These are phyloP conservation scores for Melieria picta DNA, from an alignment of 2,888 invertebrate species.

Conservation along the genomic window DNA sequence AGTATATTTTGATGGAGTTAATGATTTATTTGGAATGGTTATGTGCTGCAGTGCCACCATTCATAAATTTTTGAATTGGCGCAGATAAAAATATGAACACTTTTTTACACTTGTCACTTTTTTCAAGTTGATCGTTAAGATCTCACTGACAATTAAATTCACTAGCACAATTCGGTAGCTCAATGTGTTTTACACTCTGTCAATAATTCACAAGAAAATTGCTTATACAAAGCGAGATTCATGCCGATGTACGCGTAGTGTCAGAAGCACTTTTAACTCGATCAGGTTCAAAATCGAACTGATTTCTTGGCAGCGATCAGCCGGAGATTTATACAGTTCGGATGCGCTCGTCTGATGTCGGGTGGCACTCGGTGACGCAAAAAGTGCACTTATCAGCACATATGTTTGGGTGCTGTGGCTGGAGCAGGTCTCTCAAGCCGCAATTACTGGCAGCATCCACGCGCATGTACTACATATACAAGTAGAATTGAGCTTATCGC, in stretches of 20 bases:
- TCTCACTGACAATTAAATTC: not conserved
- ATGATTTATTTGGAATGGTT: not conserved
- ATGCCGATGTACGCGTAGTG: not conserved
- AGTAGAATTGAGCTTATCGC: too few relatives aligned
- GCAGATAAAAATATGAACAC: not conserved
- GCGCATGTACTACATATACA: too few relatives aligned
- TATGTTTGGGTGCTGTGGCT: not conserved
- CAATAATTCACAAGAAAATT: not conserved
- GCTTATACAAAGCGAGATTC: constrained; percentile 8
- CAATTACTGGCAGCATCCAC: too few relatives aligned
- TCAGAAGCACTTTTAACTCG: not conserved
- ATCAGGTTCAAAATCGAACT: constrained; percentile 29
- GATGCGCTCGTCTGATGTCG: not conserved
- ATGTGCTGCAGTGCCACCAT: constrained; percentile 38
- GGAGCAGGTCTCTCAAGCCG: not conserved
- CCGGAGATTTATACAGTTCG: constrained; percentile 19
- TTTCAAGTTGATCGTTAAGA: constrained; percentile 7
- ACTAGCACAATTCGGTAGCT: not conserved
- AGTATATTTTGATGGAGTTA: not conserved
- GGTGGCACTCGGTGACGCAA: constrained; percentile 17
- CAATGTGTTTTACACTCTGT: constrained; percentile 13
- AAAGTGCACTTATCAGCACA: not conserved
- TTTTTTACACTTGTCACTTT: not conserved
- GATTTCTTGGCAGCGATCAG: constrained; percentile 14
- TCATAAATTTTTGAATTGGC: constrained; percentile 32